Base-by-base conservation (phyloP, 2,797 vertebrate genomes). In the Petrocephalus schoutedeni region DNA sequence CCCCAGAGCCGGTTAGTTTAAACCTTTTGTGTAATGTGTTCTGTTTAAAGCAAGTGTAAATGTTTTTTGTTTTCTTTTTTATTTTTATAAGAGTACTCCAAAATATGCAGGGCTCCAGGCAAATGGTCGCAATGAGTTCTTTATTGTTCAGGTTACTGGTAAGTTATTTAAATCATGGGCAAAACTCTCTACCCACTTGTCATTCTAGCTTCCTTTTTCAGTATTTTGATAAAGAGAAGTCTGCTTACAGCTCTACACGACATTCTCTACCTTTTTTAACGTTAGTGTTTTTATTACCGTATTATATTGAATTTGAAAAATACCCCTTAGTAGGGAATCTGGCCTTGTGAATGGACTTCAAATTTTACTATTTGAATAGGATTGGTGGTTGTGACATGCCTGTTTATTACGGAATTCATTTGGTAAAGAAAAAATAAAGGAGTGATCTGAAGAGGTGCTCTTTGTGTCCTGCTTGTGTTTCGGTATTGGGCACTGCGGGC, bases 381-480 rank as follows among this genome's bases (percentile, higher is more conserved):
- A 89, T 93, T 87, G 91, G 90, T 93, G 91, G 91, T 93, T 94
- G 94, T 95, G 91, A 94, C 94, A 92, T 93, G 94, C 94, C 91
- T 91, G 92, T 94, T 91, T 90, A 93, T 93, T 92, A 92, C 91
- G 51, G 57, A 91, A 92, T 89, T 90, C 87, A 67, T 91, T 95
- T 95, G 94, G 91, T 94, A 93, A 95, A 93, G 92, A 93, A 28
- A 89, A 91, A 94, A 93, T 53, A 64, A 88, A 85, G 54, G 91
- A 92, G 58, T 21, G 41, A 67, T 86, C 86, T 32, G 58, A 41
- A 49, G 23, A 19, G 23, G 28, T 49, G n/a, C 32, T 58, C 21
- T 58, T 19, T 85, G 84, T 28, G 54, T 58, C 58, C 53, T 28
- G 49, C 21, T 83, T 57, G 9, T 85, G 45, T 23, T 85, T 23